Percentiles rank a stretch among this genome's conserved stretches.
Conservation (phyloP, 2,113 vertebrate species). For the Catharus minimus region DNA sequence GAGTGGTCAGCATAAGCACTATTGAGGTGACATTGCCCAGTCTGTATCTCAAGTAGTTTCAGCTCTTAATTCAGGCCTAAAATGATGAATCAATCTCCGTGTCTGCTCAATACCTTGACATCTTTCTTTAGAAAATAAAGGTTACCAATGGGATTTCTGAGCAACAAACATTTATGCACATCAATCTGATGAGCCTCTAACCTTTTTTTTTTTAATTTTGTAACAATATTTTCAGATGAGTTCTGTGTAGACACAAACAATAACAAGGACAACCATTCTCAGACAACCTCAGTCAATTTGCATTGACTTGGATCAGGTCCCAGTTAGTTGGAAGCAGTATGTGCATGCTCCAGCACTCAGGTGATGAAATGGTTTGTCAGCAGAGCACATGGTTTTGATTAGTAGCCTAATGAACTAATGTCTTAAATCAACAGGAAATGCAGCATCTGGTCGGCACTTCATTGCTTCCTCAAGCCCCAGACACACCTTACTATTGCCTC, state of each 20-base stretch:
- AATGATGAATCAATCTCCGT: neutral
- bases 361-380: slow-evolving; percentile 50
- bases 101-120: neutral
- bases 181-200: neutral
- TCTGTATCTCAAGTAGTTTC: neutral
- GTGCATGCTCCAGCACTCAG: neutral
- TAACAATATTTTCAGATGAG: neutral
- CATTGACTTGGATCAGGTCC: neutral
- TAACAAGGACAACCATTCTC: neutral
- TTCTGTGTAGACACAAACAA: neutral
- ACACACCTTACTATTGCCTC: neutral
- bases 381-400: slow-evolving; percentile 53
- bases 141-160: neutral
- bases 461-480: neutral
- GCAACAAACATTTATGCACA: neutral
- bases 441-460: slow-evolving; percentile 16
- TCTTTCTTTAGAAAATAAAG: neutral
- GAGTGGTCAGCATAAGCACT: neutral
- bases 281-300: neutral
- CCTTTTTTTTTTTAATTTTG: neutral
- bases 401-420: slow-evolving; percentile 35
- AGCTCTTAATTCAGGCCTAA: neutral
- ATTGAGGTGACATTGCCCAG: neutral
- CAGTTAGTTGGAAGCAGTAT: neutral
- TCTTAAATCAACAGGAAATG: slow-evolving; percentile 39